A percentile compares a stretch with the other conserved stretches of the same genome.
These are phyloP conservation scores for Aphidius colemani DNA, from an alignment of 2,888 invertebrate genomes.

Conservation along the genomic window DNA sequence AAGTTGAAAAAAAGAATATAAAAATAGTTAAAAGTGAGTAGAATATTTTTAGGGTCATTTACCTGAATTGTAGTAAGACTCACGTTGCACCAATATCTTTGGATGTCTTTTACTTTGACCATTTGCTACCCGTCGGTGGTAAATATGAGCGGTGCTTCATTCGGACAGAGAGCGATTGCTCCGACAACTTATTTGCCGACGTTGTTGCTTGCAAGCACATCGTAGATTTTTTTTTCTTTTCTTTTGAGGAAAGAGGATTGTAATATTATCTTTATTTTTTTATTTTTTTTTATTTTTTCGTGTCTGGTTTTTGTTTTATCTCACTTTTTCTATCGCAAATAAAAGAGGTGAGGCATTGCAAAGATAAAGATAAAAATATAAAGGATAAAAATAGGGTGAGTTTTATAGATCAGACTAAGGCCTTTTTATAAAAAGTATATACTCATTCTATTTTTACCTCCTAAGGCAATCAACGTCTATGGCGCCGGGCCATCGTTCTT, in stretches of 20 bases:
- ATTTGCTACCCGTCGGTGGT: slow-evolving; percentile 49
- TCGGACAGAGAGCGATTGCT: slow-evolving; percentile 53
- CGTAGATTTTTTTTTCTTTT: slow-evolving; percentile 33
- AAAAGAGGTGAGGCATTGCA: slow-evolving; percentile 1
- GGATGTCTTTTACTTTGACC: slow-evolving; percentile 33
- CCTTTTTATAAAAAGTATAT: slow-evolving; percentile 17
- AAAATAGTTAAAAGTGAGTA: no score
- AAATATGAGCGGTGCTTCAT: slow-evolving; percentile 57
- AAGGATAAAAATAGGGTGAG: slow-evolving; percentile 19
- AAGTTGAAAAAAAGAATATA: no score
- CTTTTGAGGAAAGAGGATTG: slow-evolving; percentile 18
- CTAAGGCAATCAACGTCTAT: slow-evolving; percentile 50
- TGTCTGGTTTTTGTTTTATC: neutral
- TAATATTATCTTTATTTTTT: slow-evolving; percentile 7
- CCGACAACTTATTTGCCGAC: slow-evolving; percentile 51
- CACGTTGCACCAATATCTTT: slow-evolving; percentile 7
- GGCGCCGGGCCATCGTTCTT: slow-evolving; percentile 50
- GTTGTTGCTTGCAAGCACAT: slow-evolving; percentile 31
- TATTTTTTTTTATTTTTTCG: slow-evolving; percentile 12
- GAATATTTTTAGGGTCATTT: no score
- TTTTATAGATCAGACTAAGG: neutral
- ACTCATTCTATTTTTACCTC: slow-evolving; percentile 32
- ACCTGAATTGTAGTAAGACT: no score
- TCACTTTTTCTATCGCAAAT: no score
- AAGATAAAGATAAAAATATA: slow-evolving; percentile 9